Evolutionary conservation across 2,113 vertebrate species (phyloP).

Genomic region (Hiodon tergisus): DNA sequence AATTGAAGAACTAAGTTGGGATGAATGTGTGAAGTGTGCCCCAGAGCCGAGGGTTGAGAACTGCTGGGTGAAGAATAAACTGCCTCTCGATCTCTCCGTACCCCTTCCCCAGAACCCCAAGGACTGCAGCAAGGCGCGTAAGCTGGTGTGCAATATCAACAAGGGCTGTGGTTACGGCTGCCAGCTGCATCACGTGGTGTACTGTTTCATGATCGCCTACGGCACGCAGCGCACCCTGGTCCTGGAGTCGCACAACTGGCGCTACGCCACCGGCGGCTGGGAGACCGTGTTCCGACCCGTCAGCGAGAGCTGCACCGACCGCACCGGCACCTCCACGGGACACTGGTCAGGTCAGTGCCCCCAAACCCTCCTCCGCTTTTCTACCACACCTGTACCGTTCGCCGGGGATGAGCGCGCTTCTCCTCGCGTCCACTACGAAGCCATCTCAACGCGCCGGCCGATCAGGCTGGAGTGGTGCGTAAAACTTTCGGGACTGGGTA

Average conservation of each 20-base stretch:
- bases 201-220: slow-evolving; percentile 87
- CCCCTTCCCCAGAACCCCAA: slow-evolving; percentile 67
- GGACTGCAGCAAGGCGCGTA: slow-evolving; percentile 81
- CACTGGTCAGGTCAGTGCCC: slow-evolving; percentile 79
- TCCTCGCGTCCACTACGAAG: too few species aligned
- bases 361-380: background rate
- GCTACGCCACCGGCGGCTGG: slow-evolving; percentile 81
- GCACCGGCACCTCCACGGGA: slow-evolving; percentile 68
- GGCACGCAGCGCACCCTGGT: slow-evolving; percentile 80
- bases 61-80: background rate
- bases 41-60: background rate
- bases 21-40: background rate
- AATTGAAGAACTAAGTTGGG: background rate
- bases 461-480: too few species aligned
- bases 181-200: slow-evolving; percentile 85
- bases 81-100: background rate
- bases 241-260: slow-evolving; percentile 84
- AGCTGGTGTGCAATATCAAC: slow-evolving; percentile 85
- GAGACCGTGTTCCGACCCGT: slow-evolving; percentile 83
- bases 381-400: background rate
- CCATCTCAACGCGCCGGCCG: too few species aligned
- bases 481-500: background rate
- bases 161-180: slow-evolving; percentile 87
- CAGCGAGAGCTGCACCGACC: slow-evolving; percentile 77
- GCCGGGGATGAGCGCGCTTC: slow-evolving; percentile 2